Base-by-base conservation (phyloP, 2,797 vertebrate species). In the Geotrypetes seraphini region DNA sequence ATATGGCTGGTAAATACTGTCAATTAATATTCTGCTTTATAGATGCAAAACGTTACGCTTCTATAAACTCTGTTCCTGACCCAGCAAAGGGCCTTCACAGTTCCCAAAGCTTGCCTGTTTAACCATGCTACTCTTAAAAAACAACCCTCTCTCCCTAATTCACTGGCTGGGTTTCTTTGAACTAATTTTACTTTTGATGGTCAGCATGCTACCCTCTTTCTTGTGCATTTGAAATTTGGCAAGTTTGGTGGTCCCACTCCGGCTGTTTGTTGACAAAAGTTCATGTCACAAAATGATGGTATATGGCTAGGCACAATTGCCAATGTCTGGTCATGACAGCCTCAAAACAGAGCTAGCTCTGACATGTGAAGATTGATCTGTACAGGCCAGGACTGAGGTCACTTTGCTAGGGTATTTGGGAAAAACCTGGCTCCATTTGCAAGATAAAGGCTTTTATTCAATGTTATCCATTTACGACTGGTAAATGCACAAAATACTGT, bases 201-300 rank as follows among this genome's bases (percentile, higher is more conserved):
- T n/a, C n/a, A n/a, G n/a, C n/a, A n/a, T n/a, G n/a, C n/a, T n/a
- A n/a, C n/a, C n/a, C n/a, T n/a, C n/a, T n/a, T n/a, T n/a, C n/a
- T 35, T 14, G 2, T 24, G 29, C 57, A 28, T 28, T 57, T 27
- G 40, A 2, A 39, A 16, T 50, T 49, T 54, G 57, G 60, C 14
- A 57, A 22, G 29, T 22, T 25, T 47, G 36, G 34, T 47, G 34
- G 8, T 16, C 13, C 41, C 5, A n/a, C 15, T 10, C 28, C n/a
- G 7, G 16, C 3, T 22, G 20, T 22, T 36, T 18, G 5, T 40
- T 31, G 53, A 36, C 28, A 53, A 36, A 51, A 27, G 5, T 7
- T 45, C 22, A 58, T 22, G 9, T 41, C 8, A 46, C 19, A 51
- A 25, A n/a, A 23, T 4, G 45, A 57, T 56, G 33, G 31, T 31